Base-by-base conservation (phyloP, 2,113 vertebrate species). In the Psittacara wagleri region DNA sequence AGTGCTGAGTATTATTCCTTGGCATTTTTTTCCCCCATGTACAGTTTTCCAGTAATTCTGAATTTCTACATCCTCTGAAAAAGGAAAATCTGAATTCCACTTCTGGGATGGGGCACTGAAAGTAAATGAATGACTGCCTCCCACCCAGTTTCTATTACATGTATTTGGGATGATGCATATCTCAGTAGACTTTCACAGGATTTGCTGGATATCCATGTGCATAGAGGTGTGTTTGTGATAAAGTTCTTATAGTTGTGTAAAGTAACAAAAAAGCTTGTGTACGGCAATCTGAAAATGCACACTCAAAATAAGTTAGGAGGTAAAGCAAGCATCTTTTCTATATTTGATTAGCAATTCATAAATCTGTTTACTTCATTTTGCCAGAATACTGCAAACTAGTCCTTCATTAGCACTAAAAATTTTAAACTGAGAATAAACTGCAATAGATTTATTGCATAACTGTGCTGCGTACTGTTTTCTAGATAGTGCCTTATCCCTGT, bases 11-110 rank as follows among this genome's bases (percentile, higher is more conserved):
- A 49, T 52, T 11, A 22, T 81, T 92, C 13, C 25, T 55, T 29
- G 17, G 8, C 13, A 6, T 7, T 80, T 67, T 67, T 59, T 69
- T 20, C 1, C 13, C 0, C 20, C 0, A 0, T 61, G 16, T 54
- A 67, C 46, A 67, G 1, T 54, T 92, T 95, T 57, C 76, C 27
- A 43, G 7, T 43, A 51, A 44, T 61, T 81, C 74, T 70, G 35
- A 33, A 37, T 28, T n/a, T 27, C 4, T 59, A 13, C 31, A n/a
- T 54, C 6, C 17, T 57, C 74, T 48, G 20, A 37, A n/a, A 63
- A 70, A 23, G 6, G 49, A 82, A 4, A 22, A 88, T 20, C 12
- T 86, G 17, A 63, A 74, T 78, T 84, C 51, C 18, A 46, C 3
- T 83, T 74, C 41, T 72, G 44, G 48, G 52, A 20, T n/a, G 31